Percentiles rank a stretch among this genome's conserved stretches.
Evolutionary conservation across 1,140 invertebrate genomes (phyloP).

Genomic region (Trypoxylus dichotomus): DNA sequence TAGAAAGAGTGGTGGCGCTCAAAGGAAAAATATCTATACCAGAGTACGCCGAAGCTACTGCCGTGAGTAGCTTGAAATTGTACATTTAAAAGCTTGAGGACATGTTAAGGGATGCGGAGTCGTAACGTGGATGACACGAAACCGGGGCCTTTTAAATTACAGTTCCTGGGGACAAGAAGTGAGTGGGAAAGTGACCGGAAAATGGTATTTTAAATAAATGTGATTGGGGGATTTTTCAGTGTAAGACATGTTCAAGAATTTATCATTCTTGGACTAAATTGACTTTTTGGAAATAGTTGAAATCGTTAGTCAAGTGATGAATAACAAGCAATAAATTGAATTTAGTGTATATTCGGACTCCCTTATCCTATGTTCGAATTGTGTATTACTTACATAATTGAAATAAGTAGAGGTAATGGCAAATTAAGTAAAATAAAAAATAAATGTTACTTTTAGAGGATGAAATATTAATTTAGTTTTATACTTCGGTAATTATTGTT

Average conservation of each 20-base stretch:
- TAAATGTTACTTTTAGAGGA: no score
- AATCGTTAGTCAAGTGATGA: slow-evolving; percentile 24
- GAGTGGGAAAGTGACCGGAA: slow-evolving; percentile 51
- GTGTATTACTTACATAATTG: no score
- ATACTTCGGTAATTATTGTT: no score
- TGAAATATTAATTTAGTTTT: no score
- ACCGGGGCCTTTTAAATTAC: slow-evolving; percentile 47
- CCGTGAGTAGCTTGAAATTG: slow-evolving; percentile 15
- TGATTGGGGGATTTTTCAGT: slow-evolving; percentile 31
- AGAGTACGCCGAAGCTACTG: background rate
- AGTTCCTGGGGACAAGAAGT: slow-evolving; percentile 43
- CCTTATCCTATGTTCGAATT: no score
- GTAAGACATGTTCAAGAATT: slow-evolving; percentile 31
- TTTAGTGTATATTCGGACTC: no score
- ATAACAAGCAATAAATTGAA: slow-evolving; percentile 17
- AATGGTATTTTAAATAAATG: slow-evolving; percentile 50
- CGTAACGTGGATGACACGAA: slow-evolving; percentile 45
- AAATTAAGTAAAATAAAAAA: no score
- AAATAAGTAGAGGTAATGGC: no score
- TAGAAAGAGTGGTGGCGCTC: slow-evolving; percentile 13
- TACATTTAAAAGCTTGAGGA: slow-evolving; percentile 24
- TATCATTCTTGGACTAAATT: slow-evolving; percentile 41
- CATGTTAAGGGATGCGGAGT: slow-evolving; percentile 21
- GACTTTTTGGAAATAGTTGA: slow-evolving; percentile 37
- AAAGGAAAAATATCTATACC: slow-evolving; percentile 28